These are phyloP conservation scores for Fulmarus glacialis DNA, from an alignment of 2,113 vertebrate genomes.

Conservation along the genomic window DNA sequence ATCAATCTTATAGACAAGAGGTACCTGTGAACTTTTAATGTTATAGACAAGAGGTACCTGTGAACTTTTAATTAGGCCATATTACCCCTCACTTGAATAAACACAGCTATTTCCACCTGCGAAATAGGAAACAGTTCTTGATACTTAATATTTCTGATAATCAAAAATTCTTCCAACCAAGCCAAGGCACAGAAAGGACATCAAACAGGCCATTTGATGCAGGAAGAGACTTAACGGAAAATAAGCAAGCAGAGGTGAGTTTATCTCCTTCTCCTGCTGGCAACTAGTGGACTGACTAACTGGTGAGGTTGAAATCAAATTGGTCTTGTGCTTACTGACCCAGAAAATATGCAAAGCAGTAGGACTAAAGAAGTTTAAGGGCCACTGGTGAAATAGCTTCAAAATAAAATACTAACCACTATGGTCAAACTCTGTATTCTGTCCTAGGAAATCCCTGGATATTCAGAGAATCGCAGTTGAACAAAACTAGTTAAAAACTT, in stretches of 20 bases:
- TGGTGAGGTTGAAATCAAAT: background rate
- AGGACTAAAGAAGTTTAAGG: background rate
- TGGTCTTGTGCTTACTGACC: background rate
- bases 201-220: background rate
- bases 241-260: background rate
- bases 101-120: background rate
- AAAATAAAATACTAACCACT: background rate
- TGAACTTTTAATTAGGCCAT: background rate
- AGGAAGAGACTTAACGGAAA: background rate
- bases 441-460: background rate
- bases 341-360: background rate
- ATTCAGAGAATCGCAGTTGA: background rate
- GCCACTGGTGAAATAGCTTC: background rate
- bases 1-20: background rate
- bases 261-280: background rate
- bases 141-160: background rate
- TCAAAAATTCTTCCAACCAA: background rate
- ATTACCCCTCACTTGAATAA: background rate
- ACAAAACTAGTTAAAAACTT: background rate
- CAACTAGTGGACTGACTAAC: background rate
- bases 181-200: background rate
- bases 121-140: background rate
- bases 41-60: background rate
- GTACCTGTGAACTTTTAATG: background rate
- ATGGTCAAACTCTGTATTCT: background rate